These are phyloP conservation scores for Cataglyphis livida DNA, from an alignment of 2,888 invertebrate genomes.

Conservation along the genomic window DNA sequence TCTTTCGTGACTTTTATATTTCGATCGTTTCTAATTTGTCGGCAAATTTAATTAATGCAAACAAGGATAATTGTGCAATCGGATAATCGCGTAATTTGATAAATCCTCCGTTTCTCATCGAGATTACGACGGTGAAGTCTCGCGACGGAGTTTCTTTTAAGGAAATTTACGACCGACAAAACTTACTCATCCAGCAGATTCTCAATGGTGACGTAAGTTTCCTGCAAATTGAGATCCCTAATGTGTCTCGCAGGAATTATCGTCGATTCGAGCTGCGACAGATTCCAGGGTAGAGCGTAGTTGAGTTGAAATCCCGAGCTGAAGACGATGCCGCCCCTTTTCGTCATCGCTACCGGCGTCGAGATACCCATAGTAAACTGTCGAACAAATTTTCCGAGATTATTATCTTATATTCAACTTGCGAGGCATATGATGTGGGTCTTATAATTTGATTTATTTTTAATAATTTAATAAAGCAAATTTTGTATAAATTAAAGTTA, in stretches of 20 bases:
- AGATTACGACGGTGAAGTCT: neutral
- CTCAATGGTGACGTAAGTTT: constrained; percentile 80
- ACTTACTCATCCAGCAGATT: constrained; percentile 81
- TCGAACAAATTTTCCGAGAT: constrained; percentile 32
- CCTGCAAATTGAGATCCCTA: constrained; percentile 78
- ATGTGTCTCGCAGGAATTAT: constrained; percentile 77
- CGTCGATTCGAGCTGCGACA: constrained; percentile 80
- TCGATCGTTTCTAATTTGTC: neutral
- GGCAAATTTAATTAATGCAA: constrained; percentile 32
- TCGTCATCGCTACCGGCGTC: constrained; percentile 79
- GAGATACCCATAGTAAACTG: constrained; percentile 82
- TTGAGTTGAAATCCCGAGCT: constrained; percentile 83
- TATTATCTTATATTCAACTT: neutral
- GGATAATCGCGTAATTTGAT: neutral
- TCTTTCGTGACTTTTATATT: constrained; percentile 1
- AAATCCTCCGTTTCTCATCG: neutral
- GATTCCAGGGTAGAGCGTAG: constrained; percentile 82
- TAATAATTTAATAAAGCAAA: neutral
- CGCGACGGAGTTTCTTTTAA: neutral
- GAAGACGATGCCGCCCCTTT: constrained; percentile 79
- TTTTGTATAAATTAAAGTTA: neutral
- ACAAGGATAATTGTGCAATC: neutral
- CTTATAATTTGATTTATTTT: neutral
- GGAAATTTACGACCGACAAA: neutral
- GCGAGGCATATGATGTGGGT: neutral